Conservation (phyloP, 1,140 invertebrate species). For the Bradysia coprophila region DNA sequence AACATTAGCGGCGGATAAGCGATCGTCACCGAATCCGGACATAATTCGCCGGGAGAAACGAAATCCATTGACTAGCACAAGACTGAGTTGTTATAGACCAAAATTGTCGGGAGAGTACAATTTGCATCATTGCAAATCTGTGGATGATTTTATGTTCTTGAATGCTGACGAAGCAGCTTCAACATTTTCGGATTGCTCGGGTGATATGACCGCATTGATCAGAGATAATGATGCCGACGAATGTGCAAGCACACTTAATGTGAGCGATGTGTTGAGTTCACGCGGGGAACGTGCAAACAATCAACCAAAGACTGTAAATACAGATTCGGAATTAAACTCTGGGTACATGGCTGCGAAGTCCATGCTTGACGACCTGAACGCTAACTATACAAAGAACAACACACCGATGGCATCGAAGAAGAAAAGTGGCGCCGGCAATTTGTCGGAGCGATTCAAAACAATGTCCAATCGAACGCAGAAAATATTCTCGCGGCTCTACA, state of each 20-base stretch:
- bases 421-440: not conserved
- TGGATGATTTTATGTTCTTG: not conserved
- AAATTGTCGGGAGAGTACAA: not conserved
- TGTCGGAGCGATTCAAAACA: not conserved
- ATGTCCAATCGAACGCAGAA: not conserved
- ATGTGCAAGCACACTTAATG: too few species aligned
- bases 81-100: not conserved
- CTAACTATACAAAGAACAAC: too few species aligned
- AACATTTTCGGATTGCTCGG: not conserved
- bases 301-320: too few species aligned
- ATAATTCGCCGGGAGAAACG: not conserved
- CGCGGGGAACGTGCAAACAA: too few species aligned
- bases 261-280: too few species aligned
- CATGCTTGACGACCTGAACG: too few species aligned
- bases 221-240: not conserved
- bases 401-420: too few species aligned
- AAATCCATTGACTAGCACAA: not conserved
- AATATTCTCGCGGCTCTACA: not conserved
- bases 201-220: not conserved
- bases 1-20: not conserved
- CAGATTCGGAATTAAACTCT: too few species aligned
- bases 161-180: not conserved
- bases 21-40: not conserved
- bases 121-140: not conserved
- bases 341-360: too few species aligned